These are phyloP conservation scores for Julus scandinavius DNA, from an alignment of 2,888 invertebrate species.

Conservation along the genomic window DNA sequence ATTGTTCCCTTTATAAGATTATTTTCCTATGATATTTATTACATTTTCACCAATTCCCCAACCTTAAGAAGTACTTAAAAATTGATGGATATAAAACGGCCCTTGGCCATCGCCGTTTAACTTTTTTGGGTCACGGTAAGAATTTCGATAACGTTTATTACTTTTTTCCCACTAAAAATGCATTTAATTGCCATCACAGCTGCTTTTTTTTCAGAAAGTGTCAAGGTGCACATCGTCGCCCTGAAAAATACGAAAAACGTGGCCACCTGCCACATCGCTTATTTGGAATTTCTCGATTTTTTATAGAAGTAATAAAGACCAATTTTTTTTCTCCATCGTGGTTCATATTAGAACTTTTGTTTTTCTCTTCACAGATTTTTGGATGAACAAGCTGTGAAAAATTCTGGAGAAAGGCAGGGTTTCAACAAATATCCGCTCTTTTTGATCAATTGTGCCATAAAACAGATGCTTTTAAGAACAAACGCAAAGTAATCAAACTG, in stretches of 20 bases:
- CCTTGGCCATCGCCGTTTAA: too few relatives aligned
- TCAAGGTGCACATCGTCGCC: background rate
- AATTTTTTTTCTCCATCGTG: background rate
- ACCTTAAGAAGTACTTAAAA: too few relatives aligned
- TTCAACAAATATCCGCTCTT: constrained; percentile 17
- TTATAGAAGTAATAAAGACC: background rate
- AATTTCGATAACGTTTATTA: background rate
- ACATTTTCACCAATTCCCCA: too few relatives aligned
- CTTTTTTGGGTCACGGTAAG: background rate
- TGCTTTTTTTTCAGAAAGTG: background rate
- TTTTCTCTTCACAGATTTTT: background rate
- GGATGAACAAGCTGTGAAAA: background rate
- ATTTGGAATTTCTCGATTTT: background rate
- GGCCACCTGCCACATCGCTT: constrained; percentile 3
- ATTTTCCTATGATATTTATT: too few relatives aligned
- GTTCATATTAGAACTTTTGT: constrained; percentile 6
- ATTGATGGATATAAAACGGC: too few relatives aligned
- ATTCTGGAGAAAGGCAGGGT: background rate
- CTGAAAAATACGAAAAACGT: background rate
- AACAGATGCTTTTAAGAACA: constrained; percentile 34
- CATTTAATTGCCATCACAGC: constrained; percentile 3
- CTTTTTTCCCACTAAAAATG: background rate
- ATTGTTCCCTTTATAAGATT: too few relatives aligned
- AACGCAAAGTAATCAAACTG: background rate
- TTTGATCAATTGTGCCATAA: constrained; percentile 11